Conservation (phyloP, 1,140 invertebrate species). For the Lanistes nyassanus region DNA sequence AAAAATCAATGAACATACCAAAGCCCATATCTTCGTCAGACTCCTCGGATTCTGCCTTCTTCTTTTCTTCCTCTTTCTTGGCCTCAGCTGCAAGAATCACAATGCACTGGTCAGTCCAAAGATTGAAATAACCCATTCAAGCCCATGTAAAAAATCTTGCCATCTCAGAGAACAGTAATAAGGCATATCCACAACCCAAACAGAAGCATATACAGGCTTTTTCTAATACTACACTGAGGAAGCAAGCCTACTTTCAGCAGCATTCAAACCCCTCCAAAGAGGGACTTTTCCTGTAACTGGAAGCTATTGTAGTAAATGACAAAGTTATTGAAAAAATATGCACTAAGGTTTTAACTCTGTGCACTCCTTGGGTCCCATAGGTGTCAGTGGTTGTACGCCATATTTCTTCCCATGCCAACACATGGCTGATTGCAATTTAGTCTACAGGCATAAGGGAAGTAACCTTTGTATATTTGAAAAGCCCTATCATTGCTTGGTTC, state of each 20-base stretch:
- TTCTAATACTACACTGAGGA: neutral
- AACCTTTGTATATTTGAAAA: no score
- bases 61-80: slow-evolving; percentile 79
- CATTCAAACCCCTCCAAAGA: neutral
- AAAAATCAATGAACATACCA: slow-evolving; percentile 46
- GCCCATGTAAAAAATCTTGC: neutral
- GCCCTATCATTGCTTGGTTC: no score
- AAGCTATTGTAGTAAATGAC: no score
- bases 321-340: no score
- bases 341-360: no score
- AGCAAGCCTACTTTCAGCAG: neutral
- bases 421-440: no score
- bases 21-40: slow-evolving; percentile 97
- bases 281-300: no score
- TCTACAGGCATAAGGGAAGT: no score
- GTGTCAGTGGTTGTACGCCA: no score
- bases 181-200: neutral
- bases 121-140: neutral
- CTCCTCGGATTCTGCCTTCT: slow-evolving; percentile 77
- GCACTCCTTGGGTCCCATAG: no score
- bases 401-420: no score
- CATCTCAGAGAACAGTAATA: neutral
- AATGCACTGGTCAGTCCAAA: neutral
- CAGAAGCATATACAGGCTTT: neutral
- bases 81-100: slow-evolving; percentile 35